Percentiles rank a stretch among this genome's conserved stretches.
Conservation (phyloP, 2,888 invertebrate genomes). For the Chrysina gloriosa region DNA sequence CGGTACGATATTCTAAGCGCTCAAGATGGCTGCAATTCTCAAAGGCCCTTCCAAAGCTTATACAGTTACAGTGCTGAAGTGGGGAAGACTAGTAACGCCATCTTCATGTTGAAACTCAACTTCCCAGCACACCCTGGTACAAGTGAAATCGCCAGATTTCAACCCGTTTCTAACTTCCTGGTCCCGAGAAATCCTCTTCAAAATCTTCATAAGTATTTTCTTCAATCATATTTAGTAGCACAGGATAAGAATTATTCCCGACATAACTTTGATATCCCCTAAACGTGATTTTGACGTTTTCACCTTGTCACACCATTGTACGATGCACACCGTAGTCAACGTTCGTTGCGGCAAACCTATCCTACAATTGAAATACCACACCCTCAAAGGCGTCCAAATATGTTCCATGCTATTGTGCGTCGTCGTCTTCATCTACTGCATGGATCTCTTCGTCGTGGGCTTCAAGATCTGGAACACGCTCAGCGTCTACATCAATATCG, state of each 20-base stretch:
- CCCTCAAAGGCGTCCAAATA: constrained; percentile 53
- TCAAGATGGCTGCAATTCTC: no score
- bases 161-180: no score
- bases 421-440: constrained; percentile 52
- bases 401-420: constrained; percentile 47
- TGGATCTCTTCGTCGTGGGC: constrained; percentile 54
- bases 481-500: constrained; percentile 61
- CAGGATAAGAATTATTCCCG: not conserved
- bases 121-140: no score
- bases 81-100: no score
- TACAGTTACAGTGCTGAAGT: no score
- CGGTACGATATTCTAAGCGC: no score
- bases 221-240: no score
- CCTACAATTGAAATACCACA: constrained; percentile 51
- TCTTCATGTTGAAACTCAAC: no score
- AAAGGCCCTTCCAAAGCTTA: no score
- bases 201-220: no score
- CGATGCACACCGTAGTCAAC: constrained; percentile 36
- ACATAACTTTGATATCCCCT: not conserved
- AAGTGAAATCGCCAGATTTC: no score
- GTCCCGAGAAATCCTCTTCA: no score
- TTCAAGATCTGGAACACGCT: constrained; percentile 54
- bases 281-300: not conserved
- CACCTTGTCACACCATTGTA: constrained; percentile 27
- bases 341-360: constrained; percentile 56